phyloP scores from a whole-genome alignment of 2,797 vertebrate genomes.

The Alcedo atthis region DNA sequence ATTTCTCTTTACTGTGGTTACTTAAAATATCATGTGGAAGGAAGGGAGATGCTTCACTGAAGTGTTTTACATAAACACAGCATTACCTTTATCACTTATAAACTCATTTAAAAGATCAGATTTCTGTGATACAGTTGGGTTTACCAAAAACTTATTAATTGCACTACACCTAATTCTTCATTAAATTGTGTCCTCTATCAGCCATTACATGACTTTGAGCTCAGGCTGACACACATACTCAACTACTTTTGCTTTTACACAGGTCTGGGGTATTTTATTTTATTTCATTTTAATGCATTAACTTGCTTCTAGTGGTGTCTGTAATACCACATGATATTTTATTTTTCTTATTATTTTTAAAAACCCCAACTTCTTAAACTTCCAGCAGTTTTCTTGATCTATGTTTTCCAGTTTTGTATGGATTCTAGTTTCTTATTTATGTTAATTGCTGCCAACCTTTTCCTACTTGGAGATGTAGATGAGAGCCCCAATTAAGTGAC shows the following conservation, averaged over 20 bases:
- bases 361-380: not conserved
- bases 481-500: not conserved
- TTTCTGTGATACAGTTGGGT: not conserved
- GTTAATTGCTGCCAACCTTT: not conserved
- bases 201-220: not conserved
- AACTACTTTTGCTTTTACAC: not conserved
- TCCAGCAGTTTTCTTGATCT: not conserved
- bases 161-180: not conserved
- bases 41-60: not conserved
- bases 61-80: not conserved
- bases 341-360: no score
- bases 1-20: not conserved
- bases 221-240: not conserved
- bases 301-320: not conserved
- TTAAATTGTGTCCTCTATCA: not conserved
- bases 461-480: not conserved
- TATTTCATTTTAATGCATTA: not conserved
- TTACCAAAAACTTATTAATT: not conserved
- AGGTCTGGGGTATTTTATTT: accelerated
- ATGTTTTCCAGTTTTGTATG: not conserved
- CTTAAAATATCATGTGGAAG: not conserved
- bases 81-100: not conserved
- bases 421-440: not conserved
- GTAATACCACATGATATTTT: not conserved
- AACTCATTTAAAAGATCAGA: not conserved